phyloP scores from a whole-genome alignment of 2,113 vertebrate species.

The Corythornis madagascariensis region DNA sequence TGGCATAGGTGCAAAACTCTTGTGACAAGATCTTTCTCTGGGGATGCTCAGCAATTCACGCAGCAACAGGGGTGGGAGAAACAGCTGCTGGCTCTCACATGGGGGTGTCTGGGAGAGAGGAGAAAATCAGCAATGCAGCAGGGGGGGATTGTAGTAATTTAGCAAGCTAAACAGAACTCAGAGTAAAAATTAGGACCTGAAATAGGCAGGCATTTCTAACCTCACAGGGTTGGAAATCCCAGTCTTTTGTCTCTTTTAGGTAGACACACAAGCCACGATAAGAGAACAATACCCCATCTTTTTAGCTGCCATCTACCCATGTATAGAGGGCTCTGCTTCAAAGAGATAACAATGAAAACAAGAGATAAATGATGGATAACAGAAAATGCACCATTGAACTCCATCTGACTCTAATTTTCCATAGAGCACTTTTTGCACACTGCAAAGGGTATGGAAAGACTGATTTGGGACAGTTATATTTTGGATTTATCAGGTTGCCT shows the following conservation, averaged over 20 bases:
- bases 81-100: background rate
- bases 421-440: background rate
- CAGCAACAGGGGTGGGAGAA: background rate
- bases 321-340: background rate
- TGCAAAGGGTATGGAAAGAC: background rate
- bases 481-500: background rate
- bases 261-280: background rate
- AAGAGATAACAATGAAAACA: background rate
- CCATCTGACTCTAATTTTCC: background rate
- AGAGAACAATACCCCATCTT: background rate
- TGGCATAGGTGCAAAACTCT: background rate
- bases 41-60: background rate
- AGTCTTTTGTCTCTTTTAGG: background rate
- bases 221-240: background rate
- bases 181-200: background rate
- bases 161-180: background rate
- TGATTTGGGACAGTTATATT: background rate
- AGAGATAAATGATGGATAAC: background rate
- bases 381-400: background rate
- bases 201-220: background rate
- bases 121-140: background rate
- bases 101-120: background rate
- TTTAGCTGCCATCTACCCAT: background rate
- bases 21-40: background rate
- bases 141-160: background rate